Conservation (phyloP, 1,140 invertebrate genomes). For the Calosoma granatense region DNA sequence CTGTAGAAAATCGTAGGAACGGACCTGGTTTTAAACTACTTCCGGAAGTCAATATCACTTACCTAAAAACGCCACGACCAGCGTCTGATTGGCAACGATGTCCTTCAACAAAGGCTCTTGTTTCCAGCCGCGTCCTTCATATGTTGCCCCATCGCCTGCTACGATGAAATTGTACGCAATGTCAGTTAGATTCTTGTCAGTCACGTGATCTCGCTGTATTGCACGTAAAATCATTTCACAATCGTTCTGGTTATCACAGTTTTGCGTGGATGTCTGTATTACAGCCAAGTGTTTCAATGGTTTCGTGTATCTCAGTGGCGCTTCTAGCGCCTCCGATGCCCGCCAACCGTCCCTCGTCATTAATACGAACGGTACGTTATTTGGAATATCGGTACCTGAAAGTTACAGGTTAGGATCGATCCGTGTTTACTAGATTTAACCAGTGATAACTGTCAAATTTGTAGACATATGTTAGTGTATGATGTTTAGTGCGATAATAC, state of each 20-base stretch:
- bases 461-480: neutral
- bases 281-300: neutral
- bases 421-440: neutral
- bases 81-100: neutral
- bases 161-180: conserved; percentile 17
- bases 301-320: neutral
- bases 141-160: conserved; percentile 11
- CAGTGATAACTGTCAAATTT: neutral
- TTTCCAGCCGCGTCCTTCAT: conserved; percentile 16
- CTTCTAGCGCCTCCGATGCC: neutral
- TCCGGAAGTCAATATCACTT: no score
- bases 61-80: neutral
- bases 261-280: neutral
- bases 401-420: conserved; percentile 13
- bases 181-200: conserved; percentile 9
- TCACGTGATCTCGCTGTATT: neutral
- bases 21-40: no score
- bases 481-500: no score
- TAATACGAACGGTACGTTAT: conserved; percentile 10
- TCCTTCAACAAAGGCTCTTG: neutral
- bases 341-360: neutral
- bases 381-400: conserved; percentile 11
- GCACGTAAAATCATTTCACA: neutral
- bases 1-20: no score
- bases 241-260: neutral